Evolutionary conservation across 2,797 vertebrate species (phyloP), one percentile per base, ranked within the genome.

Genomic region (Gymnodraco acuticeps): DNA sequence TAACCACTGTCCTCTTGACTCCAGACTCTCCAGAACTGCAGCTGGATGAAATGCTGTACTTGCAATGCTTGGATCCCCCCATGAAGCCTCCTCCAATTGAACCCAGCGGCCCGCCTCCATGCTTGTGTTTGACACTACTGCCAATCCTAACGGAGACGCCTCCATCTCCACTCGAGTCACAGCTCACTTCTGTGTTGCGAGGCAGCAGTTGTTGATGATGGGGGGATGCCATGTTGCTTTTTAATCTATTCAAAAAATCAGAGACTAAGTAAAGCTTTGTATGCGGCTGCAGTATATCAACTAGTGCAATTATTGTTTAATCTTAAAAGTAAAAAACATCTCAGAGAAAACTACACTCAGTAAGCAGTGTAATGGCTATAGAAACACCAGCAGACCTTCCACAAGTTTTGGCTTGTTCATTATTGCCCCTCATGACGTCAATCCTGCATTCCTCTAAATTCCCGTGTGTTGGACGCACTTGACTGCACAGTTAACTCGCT

Each of bases 11-110:
- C 87, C 92, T 94, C 63, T 91, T 94, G 70, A 92, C 94, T 58
- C 95, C 96, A 0, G 97, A 96, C 86, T 97, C 97, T 43, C 96
- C 97, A 0, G 97, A 99, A 90, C 98, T 98, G 82, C 97, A 98
- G 94, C 98, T 99, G 87, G 97, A 98, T 6, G 98, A 98, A 90
- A 99, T 97, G 93, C 97, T 98, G 95, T 97, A 97, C 89, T 98
- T 99, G 94, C 96, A 96, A 73, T 94, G 96, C 87, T 96, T 97
- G 86, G 96, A 93, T 62, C 95, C 95, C 71, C 94, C 92, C 1
- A 92, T 93, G 72, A 93, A 86, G 27, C 91, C 90, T 68, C 89
- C 88, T 54, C 94, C 95, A 20, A 94, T 85, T 10, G 92, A 90
- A 54, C 92, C 87, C 23, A 93, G 79, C 2, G 90, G 89, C 65